A percentile compares a stretch with the other conserved stretches of the same genome.
Evolutionary conservation across 2,797 vertebrate species (phyloP).

Genomic region (Morus bassanus): DNA sequence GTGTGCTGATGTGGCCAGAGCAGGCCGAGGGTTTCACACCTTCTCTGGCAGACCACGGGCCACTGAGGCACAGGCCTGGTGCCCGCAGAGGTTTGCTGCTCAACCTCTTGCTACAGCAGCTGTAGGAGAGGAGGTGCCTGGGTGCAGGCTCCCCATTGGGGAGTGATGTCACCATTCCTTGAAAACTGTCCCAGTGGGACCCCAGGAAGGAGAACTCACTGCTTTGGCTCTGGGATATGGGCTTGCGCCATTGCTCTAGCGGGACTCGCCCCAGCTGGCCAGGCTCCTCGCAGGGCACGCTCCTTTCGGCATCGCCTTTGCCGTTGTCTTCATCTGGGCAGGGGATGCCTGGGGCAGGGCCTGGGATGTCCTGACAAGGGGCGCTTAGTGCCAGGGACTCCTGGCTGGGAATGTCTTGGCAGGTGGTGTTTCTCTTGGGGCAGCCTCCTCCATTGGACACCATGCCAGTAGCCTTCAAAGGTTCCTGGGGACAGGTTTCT

Average conservation of each 20-base stretch:
- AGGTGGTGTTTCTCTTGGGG: not conserved
- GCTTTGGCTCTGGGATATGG: slow-evolving; percentile 86
- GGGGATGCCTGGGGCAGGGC: not conserved
- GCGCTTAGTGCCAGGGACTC: not conserved
- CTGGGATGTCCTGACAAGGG: slow-evolving; percentile 2
- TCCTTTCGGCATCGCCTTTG: slow-evolving; percentile 23
- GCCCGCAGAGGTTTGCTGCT: slow-evolving; percentile 81
- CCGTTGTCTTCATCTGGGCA: slow-evolving; percentile 16
- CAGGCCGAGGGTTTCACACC: slow-evolving; percentile 70
- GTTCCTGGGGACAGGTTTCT: slow-evolving; percentile 24
- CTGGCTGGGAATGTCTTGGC: not conserved
- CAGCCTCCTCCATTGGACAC: not conserved
- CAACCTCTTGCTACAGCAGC: slow-evolving; percentile 84
- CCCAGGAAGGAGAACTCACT: slow-evolving; percentile 86
- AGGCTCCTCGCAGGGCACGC: slow-evolving; percentile 30
- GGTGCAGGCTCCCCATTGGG: slow-evolving; percentile 74
- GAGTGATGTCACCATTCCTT: slow-evolving; percentile 87
- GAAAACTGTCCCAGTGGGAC: slow-evolving; percentile 92
- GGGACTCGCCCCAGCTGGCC: slow-evolving; percentile 40
- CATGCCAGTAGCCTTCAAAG: not conserved
- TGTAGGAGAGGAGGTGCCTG: slow-evolving; percentile 79
- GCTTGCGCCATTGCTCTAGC: slow-evolving; percentile 77
- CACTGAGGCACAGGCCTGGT: slow-evolving; percentile 72
- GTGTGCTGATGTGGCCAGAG: slow-evolving; percentile 63
- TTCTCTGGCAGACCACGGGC: slow-evolving; percentile 85